phyloP scores from a whole-genome alignment of 2,113 vertebrate species.

The Ceyx margarethae region DNA sequence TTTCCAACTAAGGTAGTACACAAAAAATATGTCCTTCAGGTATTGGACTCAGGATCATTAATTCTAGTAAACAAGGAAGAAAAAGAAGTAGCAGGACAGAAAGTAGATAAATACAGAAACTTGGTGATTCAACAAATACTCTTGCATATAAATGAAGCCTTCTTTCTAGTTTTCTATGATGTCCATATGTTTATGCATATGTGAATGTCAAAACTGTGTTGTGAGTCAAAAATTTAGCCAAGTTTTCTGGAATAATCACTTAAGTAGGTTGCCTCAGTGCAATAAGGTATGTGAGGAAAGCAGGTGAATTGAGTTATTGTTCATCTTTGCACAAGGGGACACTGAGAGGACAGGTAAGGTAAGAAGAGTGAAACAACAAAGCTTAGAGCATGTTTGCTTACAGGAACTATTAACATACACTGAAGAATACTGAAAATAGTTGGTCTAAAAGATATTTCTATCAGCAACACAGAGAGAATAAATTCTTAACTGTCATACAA shows the following conservation, averaged over 20 bases:
- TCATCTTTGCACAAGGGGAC: not conserved
- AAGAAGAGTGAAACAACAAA: not conserved
- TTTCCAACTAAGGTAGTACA: not conserved
- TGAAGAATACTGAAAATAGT: not conserved
- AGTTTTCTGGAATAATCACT: not conserved
- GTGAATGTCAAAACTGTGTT: not conserved
- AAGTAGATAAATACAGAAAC: not conserved
- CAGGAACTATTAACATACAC: not conserved
- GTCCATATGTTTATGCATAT: not conserved
- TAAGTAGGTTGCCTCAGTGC: not conserved
- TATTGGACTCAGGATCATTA: not conserved
- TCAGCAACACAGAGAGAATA: not conserved
- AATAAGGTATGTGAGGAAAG: not conserved
- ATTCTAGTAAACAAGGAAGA: not conserved
- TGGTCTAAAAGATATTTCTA: constrained; percentile 20
- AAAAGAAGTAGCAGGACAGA: not conserved
- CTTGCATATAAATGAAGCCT: not conserved
- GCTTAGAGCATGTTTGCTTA: not conserved
- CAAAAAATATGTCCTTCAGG: not conserved
- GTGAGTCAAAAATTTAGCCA: not conserved
- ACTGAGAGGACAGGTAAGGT: not conserved
- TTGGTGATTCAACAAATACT: not conserved
- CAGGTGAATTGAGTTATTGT: not conserved
- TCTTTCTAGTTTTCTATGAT: not conserved
- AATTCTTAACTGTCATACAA: not conserved